These are phyloP conservation scores for Anomalospiza imberbis DNA, from an alignment of 2,797 vertebrate species.

Conservation along the genomic window DNA sequence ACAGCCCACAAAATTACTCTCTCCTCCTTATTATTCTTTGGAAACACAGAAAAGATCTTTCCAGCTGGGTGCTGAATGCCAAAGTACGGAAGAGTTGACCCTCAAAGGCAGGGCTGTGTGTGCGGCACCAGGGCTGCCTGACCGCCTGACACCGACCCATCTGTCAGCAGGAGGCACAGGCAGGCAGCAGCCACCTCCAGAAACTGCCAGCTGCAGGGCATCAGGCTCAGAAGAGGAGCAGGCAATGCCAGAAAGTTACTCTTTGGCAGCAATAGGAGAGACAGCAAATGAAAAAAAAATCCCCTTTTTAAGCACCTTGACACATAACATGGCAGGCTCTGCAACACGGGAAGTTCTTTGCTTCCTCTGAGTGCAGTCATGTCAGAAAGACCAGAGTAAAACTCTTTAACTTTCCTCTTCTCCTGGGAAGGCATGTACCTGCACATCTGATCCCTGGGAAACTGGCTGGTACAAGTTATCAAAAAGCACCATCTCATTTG, in stretches of 20 bases:
- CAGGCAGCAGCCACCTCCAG: accelerated
- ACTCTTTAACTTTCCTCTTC: not conserved
- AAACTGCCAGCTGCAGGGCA: not conserved
- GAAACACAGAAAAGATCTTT: not conserved
- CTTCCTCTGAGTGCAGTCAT: not conserved
- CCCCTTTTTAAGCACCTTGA: not conserved
- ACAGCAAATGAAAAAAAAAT: not conserved
- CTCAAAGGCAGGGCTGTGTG: not conserved
- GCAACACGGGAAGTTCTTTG: accelerated
- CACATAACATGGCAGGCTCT: accelerated
- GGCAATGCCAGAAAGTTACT: not conserved
- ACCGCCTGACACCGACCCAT: accelerated
- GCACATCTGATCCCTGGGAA: not conserved
- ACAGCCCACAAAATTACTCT: not conserved
- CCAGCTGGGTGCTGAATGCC: not conserved
- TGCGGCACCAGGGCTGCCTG: accelerated
- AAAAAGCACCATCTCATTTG: not conserved
- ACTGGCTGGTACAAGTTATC: not conserved
- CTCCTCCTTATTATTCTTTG: not conserved
- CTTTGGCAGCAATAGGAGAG: not conserved
- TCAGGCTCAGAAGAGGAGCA: not conserved
- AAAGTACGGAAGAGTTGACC: not conserved
- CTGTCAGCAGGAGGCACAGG: not conserved
- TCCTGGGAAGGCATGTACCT: not conserved
- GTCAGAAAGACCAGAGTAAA: not conserved